phyloP scores from a whole-genome alignment of 2,797 vertebrate species.

The Crenuchus spilurus region DNA sequence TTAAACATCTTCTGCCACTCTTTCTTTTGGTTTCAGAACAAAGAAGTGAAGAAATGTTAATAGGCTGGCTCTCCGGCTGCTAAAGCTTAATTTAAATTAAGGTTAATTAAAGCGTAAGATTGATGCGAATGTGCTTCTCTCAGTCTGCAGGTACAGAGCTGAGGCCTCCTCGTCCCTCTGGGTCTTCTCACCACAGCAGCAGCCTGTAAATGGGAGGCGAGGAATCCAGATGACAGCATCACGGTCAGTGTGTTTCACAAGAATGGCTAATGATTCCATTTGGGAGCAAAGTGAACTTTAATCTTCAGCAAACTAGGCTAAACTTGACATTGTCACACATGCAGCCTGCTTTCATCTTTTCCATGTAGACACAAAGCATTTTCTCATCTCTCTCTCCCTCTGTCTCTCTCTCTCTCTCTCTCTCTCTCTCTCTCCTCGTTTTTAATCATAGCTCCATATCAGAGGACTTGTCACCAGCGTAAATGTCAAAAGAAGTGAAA shows the following conservation, averaged over 20 bases:
- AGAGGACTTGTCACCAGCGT: constrained; percentile 25
- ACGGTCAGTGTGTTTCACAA: neutral
- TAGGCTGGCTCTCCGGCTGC: neutral
- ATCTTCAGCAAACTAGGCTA: constrained; percentile 24
- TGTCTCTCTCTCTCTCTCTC: neutral
- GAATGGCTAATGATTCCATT: constrained; percentile 8
- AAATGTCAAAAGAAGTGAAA: constrained; percentile 16
- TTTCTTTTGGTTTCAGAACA: neutral
- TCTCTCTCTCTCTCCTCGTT: neutral
- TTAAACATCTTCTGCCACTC: no score
- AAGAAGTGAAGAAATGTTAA: neutral
- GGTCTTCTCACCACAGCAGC: constrained; percentile 16
- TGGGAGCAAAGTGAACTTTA: constrained; percentile 11
- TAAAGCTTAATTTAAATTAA: neutral
- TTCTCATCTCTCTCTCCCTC: neutral
- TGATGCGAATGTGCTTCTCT: neutral
- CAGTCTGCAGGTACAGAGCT: neutral
- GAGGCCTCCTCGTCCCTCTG: neutral
- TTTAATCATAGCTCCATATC: neutral
- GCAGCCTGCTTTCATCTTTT: neutral
- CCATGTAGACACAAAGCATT: neutral
- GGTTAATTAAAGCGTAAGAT: constrained; percentile 16
- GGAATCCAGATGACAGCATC: neutral
- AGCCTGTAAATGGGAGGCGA: constrained; percentile 5
- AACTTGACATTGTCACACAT: neutral